These are phyloP conservation scores for Craniophora ligustri DNA, from an alignment of 2,888 invertebrate genomes.

Conservation along the genomic window DNA sequence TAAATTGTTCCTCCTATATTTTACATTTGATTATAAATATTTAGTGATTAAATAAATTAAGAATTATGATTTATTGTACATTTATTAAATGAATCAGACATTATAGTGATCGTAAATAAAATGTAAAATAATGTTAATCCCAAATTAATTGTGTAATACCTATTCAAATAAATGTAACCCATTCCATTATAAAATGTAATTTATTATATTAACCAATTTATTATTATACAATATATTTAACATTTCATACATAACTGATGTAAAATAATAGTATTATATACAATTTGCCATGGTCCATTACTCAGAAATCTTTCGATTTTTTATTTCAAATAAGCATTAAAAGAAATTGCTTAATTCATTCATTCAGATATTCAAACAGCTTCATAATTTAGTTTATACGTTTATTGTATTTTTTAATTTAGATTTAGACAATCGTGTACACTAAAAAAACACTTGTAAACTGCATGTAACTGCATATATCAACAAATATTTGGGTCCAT, in stretches of 20 bases:
- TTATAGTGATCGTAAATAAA: slow-evolving; percentile 48
- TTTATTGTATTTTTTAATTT: slow-evolving; percentile 6
- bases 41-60: slow-evolving; percentile 34
- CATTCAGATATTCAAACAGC: neutral
- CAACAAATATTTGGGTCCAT: slow-evolving; percentile 77
- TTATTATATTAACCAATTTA: slow-evolving; percentile 12
- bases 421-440: slow-evolving; percentile 15
- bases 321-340: too few relatives aligned
- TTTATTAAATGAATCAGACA: slow-evolving; percentile 53
- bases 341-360: too few relatives aligned
- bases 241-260: slow-evolving; percentile 4
- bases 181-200: slow-evolving; percentile 20
- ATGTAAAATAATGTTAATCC: slow-evolving; percentile 33
- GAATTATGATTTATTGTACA: slow-evolving; percentile 49
- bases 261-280: slow-evolving; percentile 18
- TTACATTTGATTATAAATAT: neutral
- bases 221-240: slow-evolving; percentile 20
- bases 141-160: slow-evolving; percentile 35
- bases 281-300: slow-evolving; percentile 1
- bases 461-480: slow-evolving; percentile 28
- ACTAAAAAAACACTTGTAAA: slow-evolving; percentile 28
- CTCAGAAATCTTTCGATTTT: neutral
- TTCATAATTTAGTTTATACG: slow-evolving; percentile 11
- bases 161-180: slow-evolving; percentile 40
- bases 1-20: too few relatives aligned